Evolutionary conservation across 2,113 vertebrate species (phyloP).

Genomic region (Strix aluco): DNA sequence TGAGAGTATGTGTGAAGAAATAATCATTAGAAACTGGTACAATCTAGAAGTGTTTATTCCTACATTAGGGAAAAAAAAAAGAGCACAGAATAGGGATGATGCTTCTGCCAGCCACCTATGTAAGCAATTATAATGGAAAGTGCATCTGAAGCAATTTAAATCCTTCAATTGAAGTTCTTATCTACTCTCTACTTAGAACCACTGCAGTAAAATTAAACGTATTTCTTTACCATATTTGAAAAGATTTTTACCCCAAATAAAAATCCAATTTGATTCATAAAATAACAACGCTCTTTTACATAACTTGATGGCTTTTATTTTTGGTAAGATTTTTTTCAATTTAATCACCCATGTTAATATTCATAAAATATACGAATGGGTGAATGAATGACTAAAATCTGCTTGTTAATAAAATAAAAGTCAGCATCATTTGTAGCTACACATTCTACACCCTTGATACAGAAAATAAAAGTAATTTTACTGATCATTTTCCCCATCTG

Average conservation of each 20-base stretch:
- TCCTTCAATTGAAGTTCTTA: neutral
- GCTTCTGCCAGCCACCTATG: neutral
- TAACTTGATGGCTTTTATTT: neutral
- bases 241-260: neutral
- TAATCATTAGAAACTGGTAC: neutral
- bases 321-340: neutral
- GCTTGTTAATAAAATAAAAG: neutral
- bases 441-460: neutral
- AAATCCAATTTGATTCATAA: neutral
- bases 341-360: neutral
- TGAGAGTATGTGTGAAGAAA: neutral
- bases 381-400: neutral
- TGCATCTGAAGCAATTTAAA: conserved; percentile 6
- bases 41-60: neutral
- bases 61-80: neutral
- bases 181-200: neutral
- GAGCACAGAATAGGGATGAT: neutral
- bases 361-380: neutral
- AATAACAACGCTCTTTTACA: neutral
- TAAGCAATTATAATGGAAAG: neutral
- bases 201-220: neutral
- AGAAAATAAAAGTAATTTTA: neutral
- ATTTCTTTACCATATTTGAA: neutral
- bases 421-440: neutral
- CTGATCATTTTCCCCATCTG: neutral